These are phyloP conservation scores for Hippocampus comes DNA, from an alignment of 2,113 vertebrate genomes.

Conservation along the genomic window DNA sequence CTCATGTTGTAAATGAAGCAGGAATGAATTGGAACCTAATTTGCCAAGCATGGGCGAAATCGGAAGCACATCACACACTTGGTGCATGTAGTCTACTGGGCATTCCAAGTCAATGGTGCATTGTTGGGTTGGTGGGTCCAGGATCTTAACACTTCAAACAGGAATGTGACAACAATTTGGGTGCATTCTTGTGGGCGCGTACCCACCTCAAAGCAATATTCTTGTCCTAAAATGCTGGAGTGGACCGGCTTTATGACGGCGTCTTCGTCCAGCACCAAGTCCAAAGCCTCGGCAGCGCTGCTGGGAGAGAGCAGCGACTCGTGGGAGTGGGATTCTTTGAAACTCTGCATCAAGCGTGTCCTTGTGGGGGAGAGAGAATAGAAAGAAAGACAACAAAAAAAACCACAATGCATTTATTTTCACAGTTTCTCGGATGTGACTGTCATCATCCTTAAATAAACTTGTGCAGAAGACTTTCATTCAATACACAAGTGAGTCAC, in stretches of 20 bases:
- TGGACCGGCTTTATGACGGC: conserved; percentile 93
- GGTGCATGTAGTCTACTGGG: too few relatives aligned
- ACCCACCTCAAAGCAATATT: conserved; percentile 93
- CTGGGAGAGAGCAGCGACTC: conserved; percentile 92
- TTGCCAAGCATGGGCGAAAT: too few relatives aligned
- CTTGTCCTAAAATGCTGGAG: conserved; percentile 94
- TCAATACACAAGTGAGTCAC: conserved; percentile 25
- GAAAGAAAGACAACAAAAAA: neutral
- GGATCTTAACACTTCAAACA: too few relatives aligned
- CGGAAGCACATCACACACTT: too few relatives aligned
- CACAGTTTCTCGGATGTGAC: conserved; percentile 1
- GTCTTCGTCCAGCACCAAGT: conserved; percentile 91
- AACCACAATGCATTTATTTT: conserved; percentile 19
- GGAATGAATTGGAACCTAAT: too few relatives aligned
- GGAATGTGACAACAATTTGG: neutral
- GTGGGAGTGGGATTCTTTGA: conserved; percentile 95
- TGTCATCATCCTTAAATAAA: conserved; percentile 1
- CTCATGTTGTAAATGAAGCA: too few relatives aligned
- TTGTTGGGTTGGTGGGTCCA: too few relatives aligned
- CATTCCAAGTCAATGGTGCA: too few relatives aligned
- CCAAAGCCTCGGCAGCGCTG: conserved; percentile 90
- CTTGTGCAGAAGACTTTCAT: conserved; percentile 3
- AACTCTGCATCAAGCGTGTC: conserved; percentile 92
- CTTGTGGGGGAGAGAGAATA: conserved; percentile 56
- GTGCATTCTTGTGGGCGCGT: neutral